phyloP scores from a whole-genome alignment of 1,140 invertebrate species.

The Akabosia matsudoensis region DNA sequence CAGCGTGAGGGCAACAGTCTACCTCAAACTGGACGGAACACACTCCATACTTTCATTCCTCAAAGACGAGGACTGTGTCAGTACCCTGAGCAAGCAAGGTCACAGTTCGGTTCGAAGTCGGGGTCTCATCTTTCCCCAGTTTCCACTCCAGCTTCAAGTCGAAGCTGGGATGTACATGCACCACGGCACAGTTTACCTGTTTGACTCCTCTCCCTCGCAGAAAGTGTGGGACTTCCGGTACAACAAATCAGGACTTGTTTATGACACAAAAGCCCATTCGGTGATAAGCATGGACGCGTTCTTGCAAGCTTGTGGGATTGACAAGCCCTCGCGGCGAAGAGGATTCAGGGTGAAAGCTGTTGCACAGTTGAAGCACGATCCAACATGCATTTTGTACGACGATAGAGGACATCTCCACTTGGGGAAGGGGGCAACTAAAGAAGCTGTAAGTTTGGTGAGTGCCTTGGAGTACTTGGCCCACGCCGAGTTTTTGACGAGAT shows the following conservation, averaged over 20 bases:
- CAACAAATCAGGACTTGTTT: not conserved
- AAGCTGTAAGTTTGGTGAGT: not conserved
- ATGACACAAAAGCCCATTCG: not conserved
- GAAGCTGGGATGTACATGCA: conserved; percentile 23
- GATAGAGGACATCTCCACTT: not conserved
- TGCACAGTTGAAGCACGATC: conserved; percentile 5
- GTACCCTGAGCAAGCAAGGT: conserved; percentile 31
- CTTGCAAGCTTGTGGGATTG: not conserved
- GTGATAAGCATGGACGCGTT: not conserved
- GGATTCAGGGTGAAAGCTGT: conserved; percentile 24
- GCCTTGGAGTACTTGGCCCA: conserved; percentile 17
- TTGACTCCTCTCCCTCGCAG: conserved; percentile 29
- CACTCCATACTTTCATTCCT: conserved; percentile 33
- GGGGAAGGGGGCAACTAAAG: not conserved
- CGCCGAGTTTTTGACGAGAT: conserved; percentile 26
- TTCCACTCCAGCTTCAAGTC: conserved; percentile 14
- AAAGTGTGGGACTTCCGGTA: conserved; percentile 28
- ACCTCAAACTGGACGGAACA: not conserved
- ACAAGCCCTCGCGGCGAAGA: not conserved
- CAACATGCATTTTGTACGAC: conserved; percentile 31
- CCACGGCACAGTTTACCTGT: conserved; percentile 4
- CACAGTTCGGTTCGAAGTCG: not conserved
- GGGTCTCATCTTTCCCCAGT: conserved; percentile 8
- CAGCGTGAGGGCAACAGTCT: conserved; percentile 24
- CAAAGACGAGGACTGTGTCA: conserved; percentile 24